Base-by-base conservation (phyloP, 2,113 vertebrate genomes). In the Struthidea cinerea region DNA sequence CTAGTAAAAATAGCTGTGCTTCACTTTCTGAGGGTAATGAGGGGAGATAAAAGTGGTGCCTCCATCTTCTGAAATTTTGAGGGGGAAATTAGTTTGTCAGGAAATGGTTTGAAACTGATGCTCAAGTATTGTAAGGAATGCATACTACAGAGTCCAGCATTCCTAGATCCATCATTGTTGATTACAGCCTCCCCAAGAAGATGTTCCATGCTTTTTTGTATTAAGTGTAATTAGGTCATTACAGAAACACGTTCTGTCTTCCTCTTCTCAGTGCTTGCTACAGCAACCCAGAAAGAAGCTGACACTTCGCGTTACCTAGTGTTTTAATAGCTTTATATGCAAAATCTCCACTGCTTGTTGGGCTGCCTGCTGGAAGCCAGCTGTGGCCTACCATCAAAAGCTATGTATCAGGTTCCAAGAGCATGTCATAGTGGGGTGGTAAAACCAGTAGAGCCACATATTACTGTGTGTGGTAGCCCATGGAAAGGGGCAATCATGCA, bases 1-100 rank as follows among this genome's bases (percentile, higher is more conserved):
- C 32, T 91, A 75, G 89, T 83, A 82, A 94, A 93, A 95, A 91
- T 26, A 90, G 53, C 86, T 47, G 28, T 86, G 22, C 74, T 93
- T 96, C 44, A 35, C 50, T 85, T 84, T 83, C 80, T 16, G 24
- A 57, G 42, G 17, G 33, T 60, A 79, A 74, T 47, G 39, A 86
- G 35, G 20, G 37, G 32, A 92, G 67, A 84, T 17, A 92, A 84
- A 85, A 68, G 53, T 73, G 33, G 16, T 86, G 37, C n/a, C 24
- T 88, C 13, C 20, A 33, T 87, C 79, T 93, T 84, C 65, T 82
- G 84, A 83, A 94, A 89, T 93, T 95, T 86, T 60, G 61, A 56
- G 37, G n/a, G 3, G 27, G 28, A 84, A 87, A 87, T 95, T 44
- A 78, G 57, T 87, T 68, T 49, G 73, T 61, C 64, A 78, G 75